Evolutionary conservation across 2,113 vertebrate genomes (phyloP), one percentile per base, ranked within the genome.

Genomic region (Chaetura pelagica): DNA sequence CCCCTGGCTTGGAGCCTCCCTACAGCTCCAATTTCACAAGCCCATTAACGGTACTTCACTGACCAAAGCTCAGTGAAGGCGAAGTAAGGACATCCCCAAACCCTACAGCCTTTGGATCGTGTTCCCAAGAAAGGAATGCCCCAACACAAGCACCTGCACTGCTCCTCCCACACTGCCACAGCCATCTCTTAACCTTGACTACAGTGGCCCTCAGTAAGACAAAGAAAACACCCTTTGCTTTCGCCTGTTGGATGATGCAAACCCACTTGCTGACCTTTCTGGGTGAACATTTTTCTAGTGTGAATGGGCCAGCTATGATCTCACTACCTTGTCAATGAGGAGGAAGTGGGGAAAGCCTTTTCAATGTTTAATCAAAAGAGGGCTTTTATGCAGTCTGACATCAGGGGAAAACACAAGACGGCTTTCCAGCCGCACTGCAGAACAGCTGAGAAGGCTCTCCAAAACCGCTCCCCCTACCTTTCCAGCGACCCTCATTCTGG

Each of bases 281-380:
- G 95, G 90, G 93, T 89, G 90, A 96, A 96, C 90, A 91, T 94
- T 85, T 97, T 96, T 92, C 93, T 92, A 96, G 93, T 90, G 95
- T 95, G 91, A 96, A 94, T 91, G 92, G 87, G 91, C 93, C 94
- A 94, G 91, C 96, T 93, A 97, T 98, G 97, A 97, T 94, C 95
- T 97, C 96, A 96, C 96, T 96, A 94, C 85, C 97, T 97, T 97
- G 94, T 95, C 92, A 94, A 96, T 92, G 93, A 95, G 86, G 93
- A 93, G 90, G 94, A 96, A 96, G 92, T 8, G 27, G 97, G 84
- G 89, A 94, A 96, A 95, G 78, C 63, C 89, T 94, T 96, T 89
- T 87, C 92, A 92, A 72, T 73, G 78, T 74, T 84, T 61, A 87
- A 79, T 94, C 79, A 52, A 95, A 95, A 95, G 87, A 52, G 67